Evolutionary conservation across 1,140 invertebrate species (phyloP), one percentile per base, ranked within the genome.

Genomic region (Drosophila subobscura): DNA sequence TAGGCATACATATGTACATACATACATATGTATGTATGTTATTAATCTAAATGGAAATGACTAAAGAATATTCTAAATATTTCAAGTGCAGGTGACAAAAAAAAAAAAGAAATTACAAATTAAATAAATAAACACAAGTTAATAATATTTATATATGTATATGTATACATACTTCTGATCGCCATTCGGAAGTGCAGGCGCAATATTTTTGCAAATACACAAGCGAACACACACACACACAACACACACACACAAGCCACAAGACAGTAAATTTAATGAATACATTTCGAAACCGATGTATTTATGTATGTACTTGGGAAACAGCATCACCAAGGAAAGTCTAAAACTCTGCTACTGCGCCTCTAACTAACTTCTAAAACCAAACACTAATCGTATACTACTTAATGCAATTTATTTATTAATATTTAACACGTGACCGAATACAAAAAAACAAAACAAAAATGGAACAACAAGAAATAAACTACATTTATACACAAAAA

Each of bases 391-490:
- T 73, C 70, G 59, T 73, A 73, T 73, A 73, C 71, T 73, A 73
- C 52, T 58, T 73, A 73, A 73, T 47, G 71, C 71, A 73, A 73
- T 73, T 73, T 73, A 72, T 73, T 73, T 73, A 73, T 73, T 73
- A 73, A 73, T 73, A 73, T 63, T 73, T 56, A 72, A 73, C 71
- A 73, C 71, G 47, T 51, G 60, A 73, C 71, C 51, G 59, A 73
- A 56, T 73, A 72, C 59, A 51, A 73, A 10, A 37, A 61, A 72
- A 61, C 68, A 61, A 47, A 61, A 72, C 47, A 37, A 71, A 73
- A 63, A 29, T 65, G 59, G 16, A 40, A 44, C 55, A 66, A 68
- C 53, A 63, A 55, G 55, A 68, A 67, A 68, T 68, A 68, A 68
- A 68, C 53, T 73, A 73, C 59, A 73, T 73, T 73, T 73, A 73